Percentiles rank a stretch among this genome's conserved stretches.
phyloP scores from a whole-genome alignment of 2,888 invertebrate genomes.

The Thumatha senex region DNA sequence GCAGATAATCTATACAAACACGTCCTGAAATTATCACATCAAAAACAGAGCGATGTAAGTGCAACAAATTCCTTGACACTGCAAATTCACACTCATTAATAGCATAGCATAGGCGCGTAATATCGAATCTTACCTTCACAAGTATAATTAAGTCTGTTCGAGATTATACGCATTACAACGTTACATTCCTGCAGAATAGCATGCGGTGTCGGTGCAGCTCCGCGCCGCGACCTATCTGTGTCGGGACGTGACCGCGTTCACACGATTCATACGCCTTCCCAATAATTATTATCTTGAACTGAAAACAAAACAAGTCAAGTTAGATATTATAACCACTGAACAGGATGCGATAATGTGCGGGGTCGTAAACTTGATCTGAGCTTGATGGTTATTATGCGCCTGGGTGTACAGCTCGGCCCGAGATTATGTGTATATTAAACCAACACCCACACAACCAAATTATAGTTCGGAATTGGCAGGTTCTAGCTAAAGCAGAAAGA shows the following conservation, averaged over 20 bases:
- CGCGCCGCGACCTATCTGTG: constrained; percentile 4
- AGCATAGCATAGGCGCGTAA: not conserved
- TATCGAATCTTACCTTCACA: not conserved
- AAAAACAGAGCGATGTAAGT: no score
- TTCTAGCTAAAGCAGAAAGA: no score
- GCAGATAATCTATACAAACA: no score
- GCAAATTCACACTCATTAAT: not conserved
- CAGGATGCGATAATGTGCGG: not conserved
- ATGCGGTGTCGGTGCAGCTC: not conserved
- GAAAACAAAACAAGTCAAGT: constrained; percentile 10
- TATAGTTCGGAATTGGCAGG: no score
- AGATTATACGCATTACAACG: constrained; percentile 15
- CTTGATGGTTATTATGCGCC: not conserved
- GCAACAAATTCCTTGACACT: not conserved
- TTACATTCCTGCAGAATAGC: constrained; percentile 2
- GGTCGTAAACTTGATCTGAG: not conserved
- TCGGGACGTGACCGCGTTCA: constrained; percentile 18
- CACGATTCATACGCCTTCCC: constrained; percentile 16
- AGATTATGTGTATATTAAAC: no score
- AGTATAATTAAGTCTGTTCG: constrained; percentile 13
- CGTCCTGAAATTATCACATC: no score
- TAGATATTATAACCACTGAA: not conserved
- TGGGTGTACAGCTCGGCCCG: no score
- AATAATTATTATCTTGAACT: constrained; percentile 2
- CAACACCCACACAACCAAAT: no score